Evolutionary conservation across 2,888 invertebrate species (phyloP).

Genomic region (Reticulitermes lucifugus): DNA sequence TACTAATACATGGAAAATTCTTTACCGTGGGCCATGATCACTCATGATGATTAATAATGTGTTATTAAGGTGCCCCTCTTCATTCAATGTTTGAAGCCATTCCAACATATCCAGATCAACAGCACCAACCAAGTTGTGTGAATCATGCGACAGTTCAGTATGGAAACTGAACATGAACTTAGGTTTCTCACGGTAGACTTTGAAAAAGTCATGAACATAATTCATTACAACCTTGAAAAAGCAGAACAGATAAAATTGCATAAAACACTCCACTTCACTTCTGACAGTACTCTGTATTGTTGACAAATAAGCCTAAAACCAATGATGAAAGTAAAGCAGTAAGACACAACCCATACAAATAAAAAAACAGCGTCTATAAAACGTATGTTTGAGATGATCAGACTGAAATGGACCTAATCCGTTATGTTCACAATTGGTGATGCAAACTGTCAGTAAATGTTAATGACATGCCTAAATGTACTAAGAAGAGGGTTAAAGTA

Average conservation of each 20-base stretch:
- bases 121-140: slow-evolving; percentile 81
- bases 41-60: slow-evolving; percentile 91
- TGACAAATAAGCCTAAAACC: too few relatives aligned
- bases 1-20: background rate
- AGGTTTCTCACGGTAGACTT: slow-evolving; percentile 74
- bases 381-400: too few relatives aligned
- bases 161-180: slow-evolving; percentile 91
- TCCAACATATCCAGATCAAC: slow-evolving; percentile 79
- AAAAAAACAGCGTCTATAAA: too few relatives aligned
- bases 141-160: slow-evolving; percentile 88
- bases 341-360: too few relatives aligned
- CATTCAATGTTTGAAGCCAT: slow-evolving; percentile 74
- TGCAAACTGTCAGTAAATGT: too few relatives aligned
- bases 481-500: too few relatives aligned
- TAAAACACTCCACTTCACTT: too few relatives aligned
- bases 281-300: too few relatives aligned
- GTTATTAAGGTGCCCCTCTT: slow-evolving; percentile 76
- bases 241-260: slow-evolving; percentile 8
- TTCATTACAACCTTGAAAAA: slow-evolving; percentile 65
- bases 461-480: too few relatives aligned
- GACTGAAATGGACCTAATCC: too few relatives aligned
- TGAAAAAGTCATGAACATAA: slow-evolving; percentile 68
- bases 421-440: too few relatives aligned
- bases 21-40: slow-evolving; percentile 89
- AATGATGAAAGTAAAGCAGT: too few relatives aligned